A percentile compares a stretch with the other conserved stretches of the same genome.
phyloP scores from a whole-genome alignment of 2,888 invertebrate genomes.

The Slavum lentiscoides region DNA sequence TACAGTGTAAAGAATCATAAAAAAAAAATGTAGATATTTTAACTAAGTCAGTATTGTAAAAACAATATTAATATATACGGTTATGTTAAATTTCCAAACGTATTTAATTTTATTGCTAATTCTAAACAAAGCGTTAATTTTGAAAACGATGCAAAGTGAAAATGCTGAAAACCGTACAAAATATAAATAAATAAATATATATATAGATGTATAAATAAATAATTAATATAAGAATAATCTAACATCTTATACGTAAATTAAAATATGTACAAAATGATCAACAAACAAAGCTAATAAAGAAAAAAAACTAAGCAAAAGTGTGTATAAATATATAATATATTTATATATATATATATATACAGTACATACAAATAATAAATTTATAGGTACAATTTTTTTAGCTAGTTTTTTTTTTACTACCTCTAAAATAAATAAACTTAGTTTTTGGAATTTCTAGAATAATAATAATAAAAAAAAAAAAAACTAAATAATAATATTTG shows the following conservation, averaged over 20 bases:
- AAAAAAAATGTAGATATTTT: too few relatives aligned
- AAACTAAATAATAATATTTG: neutral
- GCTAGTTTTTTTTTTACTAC: constrained; percentile 34
- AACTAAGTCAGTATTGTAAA: neutral
- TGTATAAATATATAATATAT: constrained; percentile 19
- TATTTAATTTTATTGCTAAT: neutral
- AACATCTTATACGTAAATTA: neutral
- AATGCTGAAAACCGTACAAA: constrained; percentile 27
- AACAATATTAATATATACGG: neutral
- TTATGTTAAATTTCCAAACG: constrained; percentile 27
- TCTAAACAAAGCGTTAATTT: constrained; percentile 17
- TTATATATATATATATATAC: neutral
- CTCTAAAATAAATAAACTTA: constrained; percentile 38
- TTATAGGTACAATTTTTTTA: constrained; percentile 15
- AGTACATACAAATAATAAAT: constrained; percentile 9
- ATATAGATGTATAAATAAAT: neutral
- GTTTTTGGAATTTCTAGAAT: constrained; percentile 39
- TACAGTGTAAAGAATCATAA: too few relatives aligned
- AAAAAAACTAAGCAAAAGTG: constrained; percentile 49
- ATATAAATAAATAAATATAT: neutral
- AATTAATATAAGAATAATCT: neutral
- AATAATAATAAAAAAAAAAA: constrained; percentile 17
- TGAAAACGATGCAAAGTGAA: constrained; percentile 9
- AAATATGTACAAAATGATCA: constrained; percentile 7
- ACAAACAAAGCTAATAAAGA: constrained; percentile 45